Base-by-base conservation (phyloP, 2,797 vertebrate species). In the Micromesistius poutassou region DNA sequence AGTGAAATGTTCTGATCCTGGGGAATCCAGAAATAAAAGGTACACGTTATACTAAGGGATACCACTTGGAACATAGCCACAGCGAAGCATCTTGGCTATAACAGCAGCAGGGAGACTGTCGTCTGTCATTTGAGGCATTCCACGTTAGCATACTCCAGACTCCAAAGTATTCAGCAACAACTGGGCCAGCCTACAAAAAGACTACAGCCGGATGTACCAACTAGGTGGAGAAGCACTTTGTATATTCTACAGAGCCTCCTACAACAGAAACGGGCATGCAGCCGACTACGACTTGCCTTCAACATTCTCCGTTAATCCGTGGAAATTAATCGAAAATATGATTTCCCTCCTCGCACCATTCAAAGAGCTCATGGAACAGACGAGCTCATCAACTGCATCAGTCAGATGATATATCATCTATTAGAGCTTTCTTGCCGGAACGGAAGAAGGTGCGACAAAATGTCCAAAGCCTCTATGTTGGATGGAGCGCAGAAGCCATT, bases 361-460 rank as follows among this genome's bases (percentile, higher is more conserved):
- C 28, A 72, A 80, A 74, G 76, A 80, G 76, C 79, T 77, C 2
- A 80, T 30, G 19, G 35, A 77, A 74, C 50, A 77, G 25, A 80
- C 74, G n/a, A 77, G 79, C 66, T 77, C 75, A 74, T 80, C 79
- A 71, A 74, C 79, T 74, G 79, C 79, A 71, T 74, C 72, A 2
- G 76, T 76, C 72, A 36, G 72, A 77, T 71, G 55, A 77, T 25
- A 77, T 62, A 22, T 75, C 75, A 62, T 77, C 25, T 14, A 12
- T 76, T 9, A 46, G 25, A 68, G 62, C 25, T 25, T 22, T n/a
- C 2, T n/a, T 7, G 8, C 79, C 6, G 74, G 22, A 19, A 55
- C 66, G 28, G 46, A 62, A 22, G 72, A 80, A 35, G 78, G 78
- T 8, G 75, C 81, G 4, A 35, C 5, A 81, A 81, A 79, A 79